Evolutionary conservation across 2,888 invertebrate species (phyloP).

Genomic region (Cyclophora punctaria): DNA sequence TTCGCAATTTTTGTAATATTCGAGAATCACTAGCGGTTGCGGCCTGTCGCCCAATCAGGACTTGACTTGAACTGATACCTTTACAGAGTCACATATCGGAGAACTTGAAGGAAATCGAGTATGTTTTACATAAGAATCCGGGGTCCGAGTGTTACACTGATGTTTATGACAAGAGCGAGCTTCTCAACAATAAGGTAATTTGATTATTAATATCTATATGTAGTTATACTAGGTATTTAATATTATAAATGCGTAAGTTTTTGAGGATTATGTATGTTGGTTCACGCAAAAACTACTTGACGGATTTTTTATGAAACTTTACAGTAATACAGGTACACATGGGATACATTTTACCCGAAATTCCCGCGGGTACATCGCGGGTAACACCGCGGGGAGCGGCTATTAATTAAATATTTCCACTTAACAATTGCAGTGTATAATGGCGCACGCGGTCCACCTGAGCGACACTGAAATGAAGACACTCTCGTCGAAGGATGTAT

Average conservation of each 20-base stretch:
- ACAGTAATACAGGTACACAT: too few species aligned
- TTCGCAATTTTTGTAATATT: too few species aligned
- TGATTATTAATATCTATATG: neutral
- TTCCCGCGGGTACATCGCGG: neutral
- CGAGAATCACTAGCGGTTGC: too few species aligned
- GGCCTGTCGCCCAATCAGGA: too few species aligned
- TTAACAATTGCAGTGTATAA: slow-evolving; percentile 66
- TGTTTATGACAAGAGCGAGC: slow-evolving; percentile 83
- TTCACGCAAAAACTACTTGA: neutral
- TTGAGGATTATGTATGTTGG: too few species aligned
- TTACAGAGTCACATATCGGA: slow-evolving; percentile 91
- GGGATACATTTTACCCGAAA: too few species aligned
- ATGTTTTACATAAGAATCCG: slow-evolving; percentile 76
- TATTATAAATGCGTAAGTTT: too few species aligned
- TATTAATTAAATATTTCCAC: neutral
- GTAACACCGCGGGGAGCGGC: too few species aligned
- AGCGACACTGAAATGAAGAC: slow-evolving; percentile 80
- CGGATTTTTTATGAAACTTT: too few species aligned
- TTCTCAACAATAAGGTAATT: slow-evolving; percentile 83
- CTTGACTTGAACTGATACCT: neutral
- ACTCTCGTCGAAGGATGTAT: slow-evolving; percentile 76
- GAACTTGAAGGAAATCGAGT: slow-evolving; percentile 81
- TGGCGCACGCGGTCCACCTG: slow-evolving; percentile 90
- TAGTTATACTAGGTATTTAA: too few species aligned
- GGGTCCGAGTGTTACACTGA: slow-evolving; percentile 78